Percentiles rank a stretch among this genome's conserved stretches.
These are phyloP conservation scores for Choreutis nemorana DNA, from an alignment of 2,888 invertebrate species.

Conservation along the genomic window DNA sequence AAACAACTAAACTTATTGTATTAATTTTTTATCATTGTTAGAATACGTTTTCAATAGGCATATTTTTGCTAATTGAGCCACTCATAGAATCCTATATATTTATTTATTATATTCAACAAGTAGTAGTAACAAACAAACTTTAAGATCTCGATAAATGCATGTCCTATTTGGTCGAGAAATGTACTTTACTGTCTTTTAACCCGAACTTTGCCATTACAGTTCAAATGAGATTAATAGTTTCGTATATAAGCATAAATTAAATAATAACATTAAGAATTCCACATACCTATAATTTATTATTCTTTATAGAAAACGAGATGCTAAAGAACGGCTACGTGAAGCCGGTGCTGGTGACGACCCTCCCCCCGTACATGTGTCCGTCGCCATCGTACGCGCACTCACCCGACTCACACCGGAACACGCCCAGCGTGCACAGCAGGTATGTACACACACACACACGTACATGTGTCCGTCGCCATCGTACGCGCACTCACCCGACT, in stretches of 20 bases:
- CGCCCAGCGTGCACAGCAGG: constrained; percentile 81
- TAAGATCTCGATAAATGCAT: no score
- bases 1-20: no score
- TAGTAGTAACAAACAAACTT: no score
- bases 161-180: constrained; percentile 7
- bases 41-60: no score
- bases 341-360: constrained; percentile 82
- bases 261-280: no score
- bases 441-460: constrained; percentile 32
- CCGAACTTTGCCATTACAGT: constrained; percentile 1
- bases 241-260: no score
- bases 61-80: no score
- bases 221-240: constrained; percentile 2
- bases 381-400: constrained; percentile 68
- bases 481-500: constrained; percentile 53
- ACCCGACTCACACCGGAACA: constrained; percentile 78
- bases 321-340: constrained; percentile 86
- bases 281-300: no score
- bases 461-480: not conserved
- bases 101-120: no score
- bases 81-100: no score
- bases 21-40: no score
- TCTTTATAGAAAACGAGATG: constrained; percentile 47
- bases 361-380: constrained; percentile 79
- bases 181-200: constrained; percentile 1